Base-by-base conservation (phyloP, 2,113 vertebrate species). In the Thunnus thynnus region DNA sequence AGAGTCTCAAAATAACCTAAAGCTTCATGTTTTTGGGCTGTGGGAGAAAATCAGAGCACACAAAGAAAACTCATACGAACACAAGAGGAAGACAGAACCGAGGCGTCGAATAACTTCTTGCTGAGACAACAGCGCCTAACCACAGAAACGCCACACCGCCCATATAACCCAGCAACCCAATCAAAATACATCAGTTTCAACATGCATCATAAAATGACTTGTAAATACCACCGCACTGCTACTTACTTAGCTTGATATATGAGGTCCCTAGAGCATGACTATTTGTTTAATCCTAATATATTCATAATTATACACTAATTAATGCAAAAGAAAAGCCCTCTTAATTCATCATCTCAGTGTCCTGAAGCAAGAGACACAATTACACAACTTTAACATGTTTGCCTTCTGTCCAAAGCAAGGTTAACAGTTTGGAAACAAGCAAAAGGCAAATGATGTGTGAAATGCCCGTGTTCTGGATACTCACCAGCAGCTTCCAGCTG, bases 271-370 rank as follows among this genome's bases (percentile, higher is more conserved):
- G 88, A 92, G 93, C 83, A 81, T 16, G 73, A 64, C 67, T 94
- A 92, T 92, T 94, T 94, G 90, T 89, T 93, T 92, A 90, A 83
- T 88, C 89, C 82, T 92, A 94, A 92, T 92, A 90, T 92, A 94
- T 95, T 95, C 91, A 88, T 91, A 94, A 94, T 95, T 93, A 91
- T 86, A 87, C 78, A 67, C 85, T 91, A 94, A 95, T 95, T 93
- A 92, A 92, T 92, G 87, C 92, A 82, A 80, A 72, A 83, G 84
- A 92, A 92, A 94, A 83, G 64, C 85, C 89, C 65, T 61, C 84
- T 92, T 87, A 92, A 91, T 92, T 91, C 87, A 93, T 92, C 93
- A 86, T 89, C 83, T 74, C 52, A 4, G 76, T 87, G 91, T 93
- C 93, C 93, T 80, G 85, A 57, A 93, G 93, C 92, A 78, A 69